A percentile compares a stretch with the other conserved stretches of the same genome.
Conservation (phyloP, 2,797 vertebrate species). For the Phaenicophaeus curvirostris region DNA sequence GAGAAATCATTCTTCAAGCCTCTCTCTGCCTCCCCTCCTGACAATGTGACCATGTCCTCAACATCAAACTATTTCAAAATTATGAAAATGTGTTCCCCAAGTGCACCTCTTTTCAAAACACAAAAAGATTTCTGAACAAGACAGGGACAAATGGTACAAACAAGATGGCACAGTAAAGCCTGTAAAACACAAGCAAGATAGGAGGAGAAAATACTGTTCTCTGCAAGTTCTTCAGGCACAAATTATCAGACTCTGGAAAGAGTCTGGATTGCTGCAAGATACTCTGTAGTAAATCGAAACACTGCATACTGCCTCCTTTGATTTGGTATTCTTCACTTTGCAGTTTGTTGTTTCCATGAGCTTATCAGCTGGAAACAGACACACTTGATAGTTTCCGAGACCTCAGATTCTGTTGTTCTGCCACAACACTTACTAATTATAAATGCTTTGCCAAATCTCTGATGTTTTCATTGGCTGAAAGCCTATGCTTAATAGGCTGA, state of each 20-base stretch:
- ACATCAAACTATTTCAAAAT: background rate
- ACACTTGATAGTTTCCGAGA: background rate
- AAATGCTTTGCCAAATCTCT: slow-evolving; percentile 34
- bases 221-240: background rate
- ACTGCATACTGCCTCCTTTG: background rate
- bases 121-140: background rate
- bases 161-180: background rate
- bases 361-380: background rate
- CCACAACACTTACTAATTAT: slow-evolving; percentile 29
- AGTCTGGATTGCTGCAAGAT: background rate
- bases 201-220: background rate
- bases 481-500: slow-evolving; percentile 52
- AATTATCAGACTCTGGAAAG: background rate
- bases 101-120: background rate
- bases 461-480: slow-evolving; percentile 45
- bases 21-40: background rate
- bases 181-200: background rate
- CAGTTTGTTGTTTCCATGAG: background rate
- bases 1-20: background rate
- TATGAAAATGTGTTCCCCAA: background rate
- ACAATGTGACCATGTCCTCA: background rate
- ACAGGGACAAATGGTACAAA: background rate
- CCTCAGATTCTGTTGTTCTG: slow-evolving; percentile 50
- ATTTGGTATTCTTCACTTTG: background rate
- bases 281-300: background rate